Conservation (phyloP, 2,113 vertebrate species). For the Mastomys coucha region DNA sequence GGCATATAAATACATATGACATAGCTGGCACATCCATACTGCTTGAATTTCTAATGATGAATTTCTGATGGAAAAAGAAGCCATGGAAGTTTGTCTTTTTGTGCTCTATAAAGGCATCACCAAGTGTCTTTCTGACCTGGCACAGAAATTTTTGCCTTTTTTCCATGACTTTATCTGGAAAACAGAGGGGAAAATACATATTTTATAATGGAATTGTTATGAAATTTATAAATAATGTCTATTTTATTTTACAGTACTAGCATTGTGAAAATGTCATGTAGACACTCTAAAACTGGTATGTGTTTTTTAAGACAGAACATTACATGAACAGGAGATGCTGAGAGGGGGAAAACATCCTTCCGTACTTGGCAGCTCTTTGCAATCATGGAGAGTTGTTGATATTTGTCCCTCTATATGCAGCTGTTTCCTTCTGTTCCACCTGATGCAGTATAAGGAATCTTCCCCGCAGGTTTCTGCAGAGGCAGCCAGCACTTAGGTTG, state of each 20-base stretch:
- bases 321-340: neutral
- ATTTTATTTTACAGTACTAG: neutral
- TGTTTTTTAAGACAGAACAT: constrained; percentile 11
- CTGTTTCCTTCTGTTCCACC: constrained; percentile 78
- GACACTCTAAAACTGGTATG: neutral
- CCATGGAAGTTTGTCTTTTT: neutral
- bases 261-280: neutral
- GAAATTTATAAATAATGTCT: neutral
- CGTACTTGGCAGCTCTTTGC: constrained; percentile 47
- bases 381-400: constrained; percentile 14
- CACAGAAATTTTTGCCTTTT: neutral
- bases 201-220: neutral
- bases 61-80: neutral
- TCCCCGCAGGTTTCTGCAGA: constrained; percentile 68
- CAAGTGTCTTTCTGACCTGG: neutral
- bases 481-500: constrained; percentile 41
- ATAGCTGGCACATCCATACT: rapidly evolving
- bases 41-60: neutral
- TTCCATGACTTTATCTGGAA: neutral
- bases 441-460: constrained; percentile 57
- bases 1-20: neutral
- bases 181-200: neutral
- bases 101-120: neutral
- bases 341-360: neutral
- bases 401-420: constrained; percentile 57